Evolutionary conservation across 2,797 vertebrate species (phyloP).

Genomic region (Chaunax sp.): DNA sequence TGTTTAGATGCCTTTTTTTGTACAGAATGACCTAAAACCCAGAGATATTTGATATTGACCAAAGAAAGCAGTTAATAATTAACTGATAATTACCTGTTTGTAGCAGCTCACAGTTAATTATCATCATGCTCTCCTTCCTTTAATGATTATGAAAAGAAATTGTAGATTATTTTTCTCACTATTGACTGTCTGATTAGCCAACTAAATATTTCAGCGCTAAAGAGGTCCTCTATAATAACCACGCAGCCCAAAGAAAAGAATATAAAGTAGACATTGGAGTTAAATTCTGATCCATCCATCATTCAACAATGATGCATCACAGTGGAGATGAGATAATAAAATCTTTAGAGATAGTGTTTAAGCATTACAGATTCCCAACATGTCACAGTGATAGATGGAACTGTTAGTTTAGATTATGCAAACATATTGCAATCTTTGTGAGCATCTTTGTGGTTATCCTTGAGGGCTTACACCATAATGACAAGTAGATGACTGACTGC

Average conservation of each 20-base stretch:
- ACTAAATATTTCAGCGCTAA: neutral
- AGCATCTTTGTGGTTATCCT: constrained; percentile 43
- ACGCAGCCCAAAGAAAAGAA: neutral
- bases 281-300: constrained; percentile 15
- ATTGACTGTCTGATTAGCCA: neutral
- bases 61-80: too few species aligned
- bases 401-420: constrained; percentile 71
- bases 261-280: neutral
- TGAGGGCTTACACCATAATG: constrained; percentile 54
- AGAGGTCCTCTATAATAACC: neutral
- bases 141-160: neutral
- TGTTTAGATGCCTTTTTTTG: neutral
- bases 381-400: constrained; percentile 49
- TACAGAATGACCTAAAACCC: neutral
- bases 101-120: too few species aligned
- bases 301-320: neutral
- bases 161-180: neutral
- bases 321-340: constrained; percentile 8
- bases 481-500: constrained; percentile 55
- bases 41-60: neutral
- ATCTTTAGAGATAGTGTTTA: neutral
- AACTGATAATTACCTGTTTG: too few species aligned
- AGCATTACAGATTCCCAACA: constrained; percentile 36
- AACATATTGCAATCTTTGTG: constrained; percentile 60
- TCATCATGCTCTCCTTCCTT: neutral